Evolutionary conservation across 2,797 vertebrate genomes (phyloP).

Genomic region (Pipistrellus pipistrellus): DNA sequence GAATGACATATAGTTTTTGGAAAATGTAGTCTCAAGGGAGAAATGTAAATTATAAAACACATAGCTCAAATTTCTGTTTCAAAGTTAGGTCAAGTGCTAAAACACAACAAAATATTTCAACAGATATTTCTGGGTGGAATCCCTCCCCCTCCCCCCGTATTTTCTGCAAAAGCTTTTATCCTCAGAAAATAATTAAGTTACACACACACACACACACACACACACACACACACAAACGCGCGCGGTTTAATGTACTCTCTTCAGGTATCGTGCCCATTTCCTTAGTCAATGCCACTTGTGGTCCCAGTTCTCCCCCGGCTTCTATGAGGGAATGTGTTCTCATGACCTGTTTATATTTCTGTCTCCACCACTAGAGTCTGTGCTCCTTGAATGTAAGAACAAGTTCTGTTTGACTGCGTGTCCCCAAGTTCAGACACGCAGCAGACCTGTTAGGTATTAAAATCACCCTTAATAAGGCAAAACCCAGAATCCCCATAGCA

Average conservation of each 20-base stretch:
- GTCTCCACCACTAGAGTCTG: background rate
- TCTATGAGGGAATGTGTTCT: background rate
- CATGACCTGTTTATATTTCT: slow-evolving; percentile 48
- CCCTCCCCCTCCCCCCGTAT: background rate
- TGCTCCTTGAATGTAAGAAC: background rate
- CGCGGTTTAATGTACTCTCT: background rate
- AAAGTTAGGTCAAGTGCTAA: background rate
- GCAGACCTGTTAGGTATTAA: background rate
- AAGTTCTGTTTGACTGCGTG: slow-evolving; percentile 40
- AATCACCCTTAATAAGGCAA: slow-evolving; percentile 39
- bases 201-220: too few species aligned
- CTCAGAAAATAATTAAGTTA: slow-evolving; percentile 3
- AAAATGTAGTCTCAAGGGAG: background rate
- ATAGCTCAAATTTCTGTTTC: slow-evolving; percentile 4
- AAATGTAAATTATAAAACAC: background rate
- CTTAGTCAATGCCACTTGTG: background rate
- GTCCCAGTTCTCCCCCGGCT: background rate
- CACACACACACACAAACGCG: too few species aligned
- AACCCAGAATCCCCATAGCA: background rate
- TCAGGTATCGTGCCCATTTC: background rate
- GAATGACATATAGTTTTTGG: background rate
- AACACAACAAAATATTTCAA: slow-evolving; percentile 41
- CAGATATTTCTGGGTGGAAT: background rate
- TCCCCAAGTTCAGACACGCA: background rate
- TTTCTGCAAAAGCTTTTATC: slow-evolving; percentile 42